phyloP scores from a whole-genome alignment of 2,113 vertebrate genomes.

The Andinoacara biseriatus region DNA sequence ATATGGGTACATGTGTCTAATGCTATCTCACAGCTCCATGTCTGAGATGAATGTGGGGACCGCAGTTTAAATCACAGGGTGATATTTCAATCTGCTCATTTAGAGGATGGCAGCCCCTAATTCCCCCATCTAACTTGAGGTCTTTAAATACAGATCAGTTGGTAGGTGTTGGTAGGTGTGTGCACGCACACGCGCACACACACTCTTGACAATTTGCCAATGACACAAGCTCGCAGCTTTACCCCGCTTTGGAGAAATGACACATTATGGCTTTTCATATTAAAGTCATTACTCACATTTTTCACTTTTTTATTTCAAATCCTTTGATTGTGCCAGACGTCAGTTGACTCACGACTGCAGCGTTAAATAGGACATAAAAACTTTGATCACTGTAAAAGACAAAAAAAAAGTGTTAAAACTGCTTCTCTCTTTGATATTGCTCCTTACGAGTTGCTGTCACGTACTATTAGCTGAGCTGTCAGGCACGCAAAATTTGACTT shows the following conservation, averaged over 20 bases:
- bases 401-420: not conserved
- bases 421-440: slow-evolving; percentile 29
- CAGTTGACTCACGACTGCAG: not conserved
- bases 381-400: not conserved
- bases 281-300: not conserved
- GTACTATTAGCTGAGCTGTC: slow-evolving; percentile 42
- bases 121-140: slow-evolving; percentile 4
- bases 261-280: not conserved
- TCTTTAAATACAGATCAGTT: slow-evolving; percentile 15
- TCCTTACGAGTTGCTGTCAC: slow-evolving; percentile 30
- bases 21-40: not conserved
- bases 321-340: not conserved
- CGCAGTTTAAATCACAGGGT: slow-evolving; percentile 33
- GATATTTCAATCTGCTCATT: slow-evolving; percentile 20
- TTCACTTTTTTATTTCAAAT: not conserved
- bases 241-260: not conserved
- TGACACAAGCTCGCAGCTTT: not conserved
- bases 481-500: slow-evolving; percentile 25
- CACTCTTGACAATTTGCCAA: not conserved
- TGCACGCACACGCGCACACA: not conserved
- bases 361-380: not conserved
- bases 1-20: not conserved
- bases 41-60: slow-evolving; percentile 2
- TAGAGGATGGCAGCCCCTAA: slow-evolving; percentile 10
- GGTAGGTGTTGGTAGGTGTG: not conserved